A percentile compares a stretch with the other conserved stretches of the same genome.
These are phyloP conservation scores for Thamnophis elegans DNA, from an alignment of 2,797 vertebrate species.

Conservation along the genomic window DNA sequence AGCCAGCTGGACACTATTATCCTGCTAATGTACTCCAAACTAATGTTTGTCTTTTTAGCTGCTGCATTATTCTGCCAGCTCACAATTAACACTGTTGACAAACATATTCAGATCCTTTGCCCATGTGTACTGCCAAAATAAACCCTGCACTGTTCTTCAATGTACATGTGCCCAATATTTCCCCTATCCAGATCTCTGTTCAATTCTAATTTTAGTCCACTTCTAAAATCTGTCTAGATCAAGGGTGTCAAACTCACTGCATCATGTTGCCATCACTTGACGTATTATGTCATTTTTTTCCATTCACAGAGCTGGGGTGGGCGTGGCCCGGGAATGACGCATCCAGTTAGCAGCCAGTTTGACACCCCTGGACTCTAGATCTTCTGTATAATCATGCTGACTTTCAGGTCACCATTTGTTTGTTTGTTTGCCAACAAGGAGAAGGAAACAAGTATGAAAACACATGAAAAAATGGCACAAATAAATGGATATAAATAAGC, in stretches of 20 bases:
- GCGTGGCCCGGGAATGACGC: too few species aligned
- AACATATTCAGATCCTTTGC: not conserved
- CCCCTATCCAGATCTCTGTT: not conserved
- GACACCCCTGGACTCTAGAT: not conserved
- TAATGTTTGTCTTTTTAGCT: not conserved
- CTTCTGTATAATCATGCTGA: not conserved
- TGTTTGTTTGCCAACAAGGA: too few species aligned
- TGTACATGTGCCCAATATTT: not conserved
- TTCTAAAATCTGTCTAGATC: not conserved
- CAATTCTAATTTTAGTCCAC: not conserved
- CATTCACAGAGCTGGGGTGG: too few species aligned
- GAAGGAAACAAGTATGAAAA: too few species aligned
- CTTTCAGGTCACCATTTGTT: not conserved
- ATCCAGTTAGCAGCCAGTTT: too few species aligned
- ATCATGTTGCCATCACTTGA: too few species aligned
- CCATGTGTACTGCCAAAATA: not conserved
- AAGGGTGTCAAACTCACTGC: too few species aligned
- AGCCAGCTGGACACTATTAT: not conserved
- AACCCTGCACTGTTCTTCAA: not conserved
- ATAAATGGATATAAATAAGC: too few species aligned
- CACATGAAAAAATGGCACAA: too few species aligned
- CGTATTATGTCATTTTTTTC: too few species aligned
- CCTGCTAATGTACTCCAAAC: not conserved
- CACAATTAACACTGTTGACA: not conserved
- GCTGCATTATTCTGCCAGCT: not conserved